Conservation (phyloP, 2,113 vertebrate species). For the Gymnocephalus cernua region DNA sequence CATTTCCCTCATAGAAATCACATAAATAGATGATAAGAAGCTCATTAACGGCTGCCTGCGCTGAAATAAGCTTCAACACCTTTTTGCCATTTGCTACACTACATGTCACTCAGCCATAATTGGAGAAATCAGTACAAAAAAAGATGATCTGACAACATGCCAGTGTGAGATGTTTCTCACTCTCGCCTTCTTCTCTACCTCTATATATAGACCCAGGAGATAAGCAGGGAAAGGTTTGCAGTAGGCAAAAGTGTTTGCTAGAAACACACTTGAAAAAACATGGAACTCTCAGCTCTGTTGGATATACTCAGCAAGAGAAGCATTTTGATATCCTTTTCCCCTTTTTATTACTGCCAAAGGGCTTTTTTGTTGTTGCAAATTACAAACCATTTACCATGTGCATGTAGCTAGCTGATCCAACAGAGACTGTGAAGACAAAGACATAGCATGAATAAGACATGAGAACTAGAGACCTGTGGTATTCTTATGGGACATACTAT, state of each 20-base stretch:
- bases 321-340: constrained; percentile 14
- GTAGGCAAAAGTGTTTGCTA: constrained; percentile 24
- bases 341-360: constrained; percentile 16
- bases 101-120: constrained; percentile 67
- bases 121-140: constrained; percentile 61
- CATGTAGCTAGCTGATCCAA: constrained; percentile 10
- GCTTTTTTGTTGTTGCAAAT: constrained; percentile 32
- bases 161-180: constrained; percentile 46
- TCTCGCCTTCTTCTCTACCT: constrained; percentile 27
- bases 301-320: constrained; percentile 16
- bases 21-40: constrained; percentile 61
- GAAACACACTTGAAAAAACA: constrained; percentile 46
- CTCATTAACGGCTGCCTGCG: constrained; percentile 68
- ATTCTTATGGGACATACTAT: not conserved
- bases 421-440: constrained; percentile 31
- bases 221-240: constrained; percentile 45
- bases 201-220: constrained; percentile 65
- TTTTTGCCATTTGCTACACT: constrained; percentile 42
- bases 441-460: constrained; percentile 48
- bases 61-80: constrained; percentile 45
- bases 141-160: constrained; percentile 60
- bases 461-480: constrained; percentile 10
- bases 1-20: constrained; percentile 39
- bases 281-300: constrained; percentile 9
- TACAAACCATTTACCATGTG: constrained; percentile 26